These are phyloP conservation scores for Oplegnathus fasciatus DNA, from an alignment of 2,113 vertebrate genomes.

Conservation along the genomic window DNA sequence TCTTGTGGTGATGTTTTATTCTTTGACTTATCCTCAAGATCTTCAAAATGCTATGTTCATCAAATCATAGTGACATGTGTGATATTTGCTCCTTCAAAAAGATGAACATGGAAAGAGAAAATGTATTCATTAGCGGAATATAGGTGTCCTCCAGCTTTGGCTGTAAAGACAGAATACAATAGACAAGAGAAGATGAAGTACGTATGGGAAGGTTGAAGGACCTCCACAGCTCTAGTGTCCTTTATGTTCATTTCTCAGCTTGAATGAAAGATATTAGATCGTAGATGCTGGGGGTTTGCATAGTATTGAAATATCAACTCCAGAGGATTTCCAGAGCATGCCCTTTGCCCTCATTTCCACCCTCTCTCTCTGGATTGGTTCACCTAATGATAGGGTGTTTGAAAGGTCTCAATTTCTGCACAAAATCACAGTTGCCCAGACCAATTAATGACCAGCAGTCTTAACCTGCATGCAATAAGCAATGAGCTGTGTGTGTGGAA, in stretches of 20 bases:
- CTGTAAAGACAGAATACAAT: background rate
- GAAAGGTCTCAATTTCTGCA: background rate
- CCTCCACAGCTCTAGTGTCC: background rate
- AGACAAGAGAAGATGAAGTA: background rate
- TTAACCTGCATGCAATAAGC: background rate
- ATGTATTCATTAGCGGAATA: background rate
- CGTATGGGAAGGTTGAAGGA: background rate
- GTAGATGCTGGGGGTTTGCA: background rate
- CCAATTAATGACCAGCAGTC: background rate
- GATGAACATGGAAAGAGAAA: background rate
- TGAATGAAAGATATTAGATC: background rate
- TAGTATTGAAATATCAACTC: slow-evolving; percentile 1
- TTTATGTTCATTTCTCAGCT: background rate
- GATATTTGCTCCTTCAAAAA: background rate
- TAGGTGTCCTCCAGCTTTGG: background rate
- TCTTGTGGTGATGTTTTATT: background rate
- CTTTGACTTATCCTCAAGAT: background rate
- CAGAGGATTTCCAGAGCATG: background rate
- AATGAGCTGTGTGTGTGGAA: background rate
- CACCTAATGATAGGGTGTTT: background rate
- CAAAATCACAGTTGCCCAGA: background rate
- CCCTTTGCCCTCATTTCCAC: background rate
- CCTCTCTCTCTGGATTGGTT: background rate
- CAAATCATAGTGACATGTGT: background rate
- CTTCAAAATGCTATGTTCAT: background rate